Conservation (phyloP, 2,113 vertebrate genomes). For the Nicator chloris region DNA sequence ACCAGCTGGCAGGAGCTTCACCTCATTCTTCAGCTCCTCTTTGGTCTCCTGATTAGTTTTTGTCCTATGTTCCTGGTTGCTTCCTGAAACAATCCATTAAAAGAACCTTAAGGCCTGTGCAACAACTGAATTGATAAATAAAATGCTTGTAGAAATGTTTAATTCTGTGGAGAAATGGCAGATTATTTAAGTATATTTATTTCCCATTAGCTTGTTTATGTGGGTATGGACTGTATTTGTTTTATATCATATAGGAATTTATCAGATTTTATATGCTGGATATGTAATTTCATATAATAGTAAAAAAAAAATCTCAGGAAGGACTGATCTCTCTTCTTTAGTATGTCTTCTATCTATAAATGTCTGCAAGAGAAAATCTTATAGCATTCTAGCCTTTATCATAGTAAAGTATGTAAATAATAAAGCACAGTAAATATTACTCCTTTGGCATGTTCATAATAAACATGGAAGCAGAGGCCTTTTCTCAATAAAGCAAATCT, state of each 20-base stretch:
- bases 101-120: not conserved
- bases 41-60: not conserved
- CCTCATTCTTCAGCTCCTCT: not conserved
- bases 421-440: not conserved
- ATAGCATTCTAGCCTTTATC: not conserved
- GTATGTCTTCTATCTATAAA: not conserved
- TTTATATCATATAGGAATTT: not conserved
- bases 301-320: not conserved
- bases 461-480: not conserved
- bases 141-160: not conserved
- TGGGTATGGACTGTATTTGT: not conserved
- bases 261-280: not conserved
- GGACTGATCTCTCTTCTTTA: not conserved
- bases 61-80: not conserved
- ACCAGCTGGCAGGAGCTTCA: not conserved
- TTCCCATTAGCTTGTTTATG: not conserved
- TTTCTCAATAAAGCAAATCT: not conserved
- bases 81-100: not conserved
- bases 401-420: not conserved
- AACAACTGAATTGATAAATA: not conserved
- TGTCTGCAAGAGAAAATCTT: not conserved
- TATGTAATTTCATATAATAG: not conserved
- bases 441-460: not conserved
- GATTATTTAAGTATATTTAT: not conserved
- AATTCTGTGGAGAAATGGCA: not conserved